A percentile compares a stretch with the other conserved stretches of the same genome.
These are phyloP conservation scores for Neosalanx taihuensis DNA, from an alignment of 2,797 vertebrate species.

Conservation along the genomic window DNA sequence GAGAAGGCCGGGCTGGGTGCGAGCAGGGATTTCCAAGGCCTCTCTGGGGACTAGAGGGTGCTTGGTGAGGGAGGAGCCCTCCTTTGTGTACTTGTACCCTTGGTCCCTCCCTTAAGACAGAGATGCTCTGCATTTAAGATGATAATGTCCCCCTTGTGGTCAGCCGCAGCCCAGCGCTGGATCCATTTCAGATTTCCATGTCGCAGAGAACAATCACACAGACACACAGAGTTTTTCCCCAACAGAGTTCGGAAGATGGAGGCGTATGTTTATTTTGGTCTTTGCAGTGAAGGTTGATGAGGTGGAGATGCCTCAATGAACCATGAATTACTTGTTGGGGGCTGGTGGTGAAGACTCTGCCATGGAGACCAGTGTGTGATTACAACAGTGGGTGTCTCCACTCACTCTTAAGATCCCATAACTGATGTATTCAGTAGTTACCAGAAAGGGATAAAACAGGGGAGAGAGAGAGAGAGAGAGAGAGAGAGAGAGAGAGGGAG, in stretches of 20 bases:
- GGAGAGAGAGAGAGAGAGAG: conserved; percentile 5
- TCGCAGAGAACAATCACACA: conserved; percentile 16
- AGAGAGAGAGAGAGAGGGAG: neutral
- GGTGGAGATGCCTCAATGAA: conserved; percentile 40
- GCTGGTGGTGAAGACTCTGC: conserved; percentile 62
- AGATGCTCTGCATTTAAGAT: neutral
- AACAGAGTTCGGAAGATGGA: conserved; percentile 43
- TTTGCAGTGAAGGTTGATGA: conserved; percentile 17
- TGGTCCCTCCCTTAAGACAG: too few relatives aligned
- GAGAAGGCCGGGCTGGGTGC: conserved; percentile 30
- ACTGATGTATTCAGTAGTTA: conserved; percentile 32
- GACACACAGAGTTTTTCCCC: conserved; percentile 17
- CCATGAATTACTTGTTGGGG: conserved; percentile 68
- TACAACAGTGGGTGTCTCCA: conserved; percentile 45
- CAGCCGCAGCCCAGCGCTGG: conserved; percentile 8
- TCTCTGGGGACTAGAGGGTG: conserved; percentile 15
- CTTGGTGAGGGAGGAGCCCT: conserved; percentile 19
- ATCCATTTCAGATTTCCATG: conserved; percentile 12
- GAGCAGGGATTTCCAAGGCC: conserved; percentile 44
- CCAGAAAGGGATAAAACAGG: conserved; percentile 37
- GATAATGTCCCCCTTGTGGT: conserved; percentile 11
- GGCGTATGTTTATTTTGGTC: conserved; percentile 45
- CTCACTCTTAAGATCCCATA: conserved; percentile 33
- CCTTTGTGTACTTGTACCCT: neutral
- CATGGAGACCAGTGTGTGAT: conserved; percentile 54